Conservation (phyloP, 53 echinoderm and acorn worm genomes). For the Glandiceps talaboti region DNA sequence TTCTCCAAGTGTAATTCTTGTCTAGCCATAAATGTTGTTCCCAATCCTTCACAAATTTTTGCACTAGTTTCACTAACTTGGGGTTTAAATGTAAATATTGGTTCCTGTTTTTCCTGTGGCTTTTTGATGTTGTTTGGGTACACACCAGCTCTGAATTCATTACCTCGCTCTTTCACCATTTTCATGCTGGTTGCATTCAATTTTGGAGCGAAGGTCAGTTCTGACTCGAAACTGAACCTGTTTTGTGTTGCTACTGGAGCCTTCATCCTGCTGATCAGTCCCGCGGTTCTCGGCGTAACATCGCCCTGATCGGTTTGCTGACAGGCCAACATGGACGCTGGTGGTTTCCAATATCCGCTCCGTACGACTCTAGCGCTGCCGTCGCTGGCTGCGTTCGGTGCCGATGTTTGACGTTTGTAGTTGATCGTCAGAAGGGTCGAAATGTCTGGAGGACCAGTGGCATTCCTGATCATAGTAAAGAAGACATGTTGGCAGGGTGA, state of each 20-base stretch:
- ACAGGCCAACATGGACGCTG: background rate
- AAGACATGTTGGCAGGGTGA: background rate
- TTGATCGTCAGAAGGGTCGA: background rate
- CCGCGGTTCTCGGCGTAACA: background rate
- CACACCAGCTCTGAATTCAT: constrained; percentile 26
- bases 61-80: constrained; percentile 83
- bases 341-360: background rate
- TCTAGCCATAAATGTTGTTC: constrained; percentile 90
- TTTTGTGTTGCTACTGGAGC: constrained; percentile 16
- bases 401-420: background rate
- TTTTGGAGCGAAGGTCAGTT: constrained; percentile 72
- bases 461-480: background rate
- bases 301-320: background rate
- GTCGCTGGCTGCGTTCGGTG: background rate
- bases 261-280: background rate
- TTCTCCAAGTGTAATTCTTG: constrained; percentile 87
- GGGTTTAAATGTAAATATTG: constrained; percentile 72
- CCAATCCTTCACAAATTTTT: constrained; percentile 73
- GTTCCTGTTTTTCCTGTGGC: constrained; percentile 13
- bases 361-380: background rate
- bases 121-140: constrained; percentile 14
- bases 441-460: background rate
- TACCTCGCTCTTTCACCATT: constrained; percentile 47
- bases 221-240: constrained; percentile 55
- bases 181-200: constrained; percentile 70